Percentiles rank a stretch among this genome's conserved stretches.
These are phyloP conservation scores for Hiodon tergisus DNA, from an alignment of 2,113 vertebrate genomes.

Conservation along the genomic window DNA sequence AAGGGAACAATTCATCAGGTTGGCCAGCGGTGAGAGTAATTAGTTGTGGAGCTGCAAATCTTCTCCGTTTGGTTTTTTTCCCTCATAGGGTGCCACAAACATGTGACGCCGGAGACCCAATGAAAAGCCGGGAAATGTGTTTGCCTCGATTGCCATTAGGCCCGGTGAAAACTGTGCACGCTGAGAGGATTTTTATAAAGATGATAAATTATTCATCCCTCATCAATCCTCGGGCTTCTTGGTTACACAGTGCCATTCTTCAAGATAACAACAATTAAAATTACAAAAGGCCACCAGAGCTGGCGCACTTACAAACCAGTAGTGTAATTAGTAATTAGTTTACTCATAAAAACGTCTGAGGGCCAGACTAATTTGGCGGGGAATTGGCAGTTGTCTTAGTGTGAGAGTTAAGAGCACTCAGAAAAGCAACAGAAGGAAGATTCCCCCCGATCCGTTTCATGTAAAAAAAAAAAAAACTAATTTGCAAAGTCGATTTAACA, in stretches of 20 bases:
- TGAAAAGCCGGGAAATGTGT: constrained; percentile 76
- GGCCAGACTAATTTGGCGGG: constrained; percentile 42
- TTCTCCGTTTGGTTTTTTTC: constrained; percentile 76
- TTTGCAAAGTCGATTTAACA: constrained; percentile 31
- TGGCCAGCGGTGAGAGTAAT: constrained; percentile 80
- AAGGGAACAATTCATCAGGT: constrained; percentile 87
- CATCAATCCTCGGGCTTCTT: constrained; percentile 66
- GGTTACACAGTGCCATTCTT: constrained; percentile 75
- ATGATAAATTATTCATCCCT: constrained; percentile 88
- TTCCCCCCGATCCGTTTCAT: constrained; percentile 33
- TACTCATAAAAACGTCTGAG: constrained; percentile 55
- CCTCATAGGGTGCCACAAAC: constrained; percentile 59
- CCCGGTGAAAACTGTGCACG: constrained; percentile 53
- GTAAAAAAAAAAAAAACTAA: constrained; percentile 36
- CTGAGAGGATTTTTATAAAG: constrained; percentile 77
- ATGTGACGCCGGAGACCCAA: constrained; percentile 79
- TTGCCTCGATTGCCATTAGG: constrained; percentile 73
- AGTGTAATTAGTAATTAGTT: constrained; percentile 70
- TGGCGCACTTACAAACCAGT: constrained; percentile 42
- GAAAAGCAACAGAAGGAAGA: neutral
- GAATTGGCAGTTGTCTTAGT: constrained; percentile 38
- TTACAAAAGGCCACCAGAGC: constrained; percentile 57
- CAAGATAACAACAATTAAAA: constrained; percentile 83
- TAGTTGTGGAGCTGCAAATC: constrained; percentile 77
- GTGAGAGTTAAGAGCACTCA: constrained; percentile 16